Evolutionary conservation across 2,888 invertebrate species (phyloP).

Genomic region (Lithodes maja): DNA sequence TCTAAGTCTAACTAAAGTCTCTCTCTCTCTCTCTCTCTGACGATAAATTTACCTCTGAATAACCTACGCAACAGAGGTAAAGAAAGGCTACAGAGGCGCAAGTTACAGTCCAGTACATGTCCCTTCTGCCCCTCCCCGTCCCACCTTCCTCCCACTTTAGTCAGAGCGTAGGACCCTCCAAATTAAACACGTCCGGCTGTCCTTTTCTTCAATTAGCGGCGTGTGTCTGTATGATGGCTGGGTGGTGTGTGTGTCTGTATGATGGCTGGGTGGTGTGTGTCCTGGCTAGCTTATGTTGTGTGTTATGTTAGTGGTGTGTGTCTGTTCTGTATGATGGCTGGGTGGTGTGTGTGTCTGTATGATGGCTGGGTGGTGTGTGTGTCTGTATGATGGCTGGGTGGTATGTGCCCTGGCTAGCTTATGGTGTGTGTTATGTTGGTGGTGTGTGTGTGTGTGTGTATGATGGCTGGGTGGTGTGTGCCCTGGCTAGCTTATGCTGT

Average conservation of each 20-base stretch:
- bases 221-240: conserved; percentile 6
- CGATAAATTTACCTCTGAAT: too few relatives aligned
- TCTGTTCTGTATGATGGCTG: neutral
- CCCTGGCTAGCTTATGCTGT: too few relatives aligned
- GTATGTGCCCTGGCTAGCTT: too few relatives aligned
- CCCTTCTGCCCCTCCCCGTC: neutral
- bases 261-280: neutral
- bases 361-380: neutral
- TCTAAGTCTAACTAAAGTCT: too few relatives aligned
- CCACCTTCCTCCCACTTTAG: neutral
- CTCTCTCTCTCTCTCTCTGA: too few relatives aligned
- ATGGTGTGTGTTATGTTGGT: too few relatives aligned
- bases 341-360: neutral
- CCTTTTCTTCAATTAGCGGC: conserved; percentile 20
- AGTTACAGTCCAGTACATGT: too few relatives aligned
- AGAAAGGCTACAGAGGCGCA: too few relatives aligned
- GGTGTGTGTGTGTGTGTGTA: too few relatives aligned
- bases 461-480: too few relatives aligned
- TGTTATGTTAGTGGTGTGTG: neutral
- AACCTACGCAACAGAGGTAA: too few relatives aligned
- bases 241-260: neutral
- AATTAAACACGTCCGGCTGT: conserved; percentile 11
- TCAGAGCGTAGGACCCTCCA: neutral
- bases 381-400: neutral
- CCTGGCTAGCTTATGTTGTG: too few relatives aligned